Evolutionary conservation across 2,113 vertebrate species (phyloP).

Genomic region (Columba janthina): DNA sequence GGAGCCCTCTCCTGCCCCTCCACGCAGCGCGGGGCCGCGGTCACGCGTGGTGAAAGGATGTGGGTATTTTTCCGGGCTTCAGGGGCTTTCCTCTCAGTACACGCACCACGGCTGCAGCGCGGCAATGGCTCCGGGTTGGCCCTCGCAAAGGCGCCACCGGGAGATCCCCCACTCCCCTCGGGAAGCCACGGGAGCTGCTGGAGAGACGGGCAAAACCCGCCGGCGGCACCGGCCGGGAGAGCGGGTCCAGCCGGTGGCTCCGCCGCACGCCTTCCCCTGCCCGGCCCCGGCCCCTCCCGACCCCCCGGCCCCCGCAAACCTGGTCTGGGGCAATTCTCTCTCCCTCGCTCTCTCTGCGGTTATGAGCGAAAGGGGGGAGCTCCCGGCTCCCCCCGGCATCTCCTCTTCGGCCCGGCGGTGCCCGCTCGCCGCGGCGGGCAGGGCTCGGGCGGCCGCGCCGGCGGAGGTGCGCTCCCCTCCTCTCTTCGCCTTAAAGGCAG

Average conservation of each 20-base stretch:
- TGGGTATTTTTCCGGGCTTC: background rate
- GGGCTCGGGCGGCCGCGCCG: background rate
- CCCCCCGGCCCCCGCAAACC: constrained; percentile 40
- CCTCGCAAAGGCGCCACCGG: background rate
- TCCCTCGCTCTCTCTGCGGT: background rate
- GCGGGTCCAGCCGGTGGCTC: background rate
- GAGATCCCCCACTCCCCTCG: background rate
- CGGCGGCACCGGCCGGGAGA: background rate
- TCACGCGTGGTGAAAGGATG: background rate
- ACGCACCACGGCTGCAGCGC: background rate
- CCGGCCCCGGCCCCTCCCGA: background rate
- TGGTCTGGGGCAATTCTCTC: constrained; percentile 48
- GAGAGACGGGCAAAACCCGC: background rate
- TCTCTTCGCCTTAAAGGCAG: constrained; percentile 20
- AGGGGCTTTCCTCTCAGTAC: background rate
- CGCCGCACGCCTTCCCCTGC: background rate
- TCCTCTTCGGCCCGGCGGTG: constrained; percentile 17
- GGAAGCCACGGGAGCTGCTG: background rate
- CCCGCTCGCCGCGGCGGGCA: constrained; percentile 6
- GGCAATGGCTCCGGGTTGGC: background rate
- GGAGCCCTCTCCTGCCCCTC: background rate
- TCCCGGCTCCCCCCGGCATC: background rate
- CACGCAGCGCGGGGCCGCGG: background rate
- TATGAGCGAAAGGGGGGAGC: background rate
- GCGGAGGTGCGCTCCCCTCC: constrained; percentile 11